These are phyloP conservation scores for Erebia aethiops DNA, from an alignment of 2,888 invertebrate genomes.

Conservation along the genomic window DNA sequence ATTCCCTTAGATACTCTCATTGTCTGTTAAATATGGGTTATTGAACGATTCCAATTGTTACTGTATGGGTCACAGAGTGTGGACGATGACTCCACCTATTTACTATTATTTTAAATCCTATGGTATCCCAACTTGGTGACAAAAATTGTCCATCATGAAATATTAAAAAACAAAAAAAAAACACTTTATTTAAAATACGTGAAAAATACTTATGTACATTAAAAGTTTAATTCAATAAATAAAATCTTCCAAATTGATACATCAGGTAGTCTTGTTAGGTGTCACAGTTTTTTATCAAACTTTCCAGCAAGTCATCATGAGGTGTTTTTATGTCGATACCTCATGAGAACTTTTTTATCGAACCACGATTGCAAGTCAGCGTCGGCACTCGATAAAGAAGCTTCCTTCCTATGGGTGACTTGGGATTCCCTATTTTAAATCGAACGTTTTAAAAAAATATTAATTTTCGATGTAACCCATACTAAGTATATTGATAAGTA, in stretches of 20 bases:
- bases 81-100: too few relatives aligned
- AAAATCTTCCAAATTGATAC: slow-evolving; percentile 57
- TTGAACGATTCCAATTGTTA: too few relatives aligned
- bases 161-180: too few relatives aligned
- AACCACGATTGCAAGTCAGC: slow-evolving; percentile 57
- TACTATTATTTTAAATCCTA: too few relatives aligned
- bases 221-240: slow-evolving; percentile 11
- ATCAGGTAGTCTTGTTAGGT: slow-evolving; percentile 66
- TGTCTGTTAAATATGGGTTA: too few relatives aligned
- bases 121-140: too few relatives aligned
- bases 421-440: slow-evolving; percentile 30
- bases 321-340: slow-evolving; percentile 47
- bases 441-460: neutral
- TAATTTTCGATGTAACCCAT: neutral
- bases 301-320: slow-evolving; percentile 54
- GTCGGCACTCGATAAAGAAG: slow-evolving; percentile 58
- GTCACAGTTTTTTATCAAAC: slow-evolving; percentile 47
- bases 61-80: too few relatives aligned
- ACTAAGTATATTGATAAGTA: too few relatives aligned
- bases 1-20: too few relatives aligned
- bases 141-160: too few relatives aligned
- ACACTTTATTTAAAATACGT: too few relatives aligned
- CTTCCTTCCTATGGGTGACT: slow-evolving; percentile 55
- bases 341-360: slow-evolving; percentile 50
- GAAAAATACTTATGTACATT: neutral